Evolutionary conservation across 2,797 vertebrate species (phyloP).

Genomic region (Betta splendens): DNA sequence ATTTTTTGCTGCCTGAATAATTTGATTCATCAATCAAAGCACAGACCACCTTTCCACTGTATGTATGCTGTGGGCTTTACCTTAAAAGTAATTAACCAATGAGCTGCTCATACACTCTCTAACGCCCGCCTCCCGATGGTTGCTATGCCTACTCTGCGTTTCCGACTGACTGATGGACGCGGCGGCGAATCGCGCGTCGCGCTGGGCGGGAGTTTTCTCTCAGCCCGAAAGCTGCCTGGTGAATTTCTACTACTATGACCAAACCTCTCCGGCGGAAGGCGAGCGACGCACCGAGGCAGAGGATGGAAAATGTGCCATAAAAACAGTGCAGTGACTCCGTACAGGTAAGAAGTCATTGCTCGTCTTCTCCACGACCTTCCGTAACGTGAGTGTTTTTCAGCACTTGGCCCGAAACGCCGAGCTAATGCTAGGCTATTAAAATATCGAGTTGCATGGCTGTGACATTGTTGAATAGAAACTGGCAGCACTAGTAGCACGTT

Average conservation of each 20-base stretch:
- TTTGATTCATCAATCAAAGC: not conserved
- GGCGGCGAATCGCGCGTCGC: constrained; percentile 63
- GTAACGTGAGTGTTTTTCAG: not conserved
- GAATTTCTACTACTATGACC: constrained; percentile 68
- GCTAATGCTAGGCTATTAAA: constrained; percentile 30
- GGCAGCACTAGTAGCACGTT: constrained; percentile 41
- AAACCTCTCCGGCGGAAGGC: constrained; percentile 46
- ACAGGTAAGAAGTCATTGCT: constrained; percentile 63
- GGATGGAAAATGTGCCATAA: constrained; percentile 64
- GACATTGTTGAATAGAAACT: constrained; percentile 58
- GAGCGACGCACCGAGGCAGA: constrained; percentile 24
- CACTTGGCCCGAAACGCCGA: constrained; percentile 16
- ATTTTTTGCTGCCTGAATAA: not conserved
- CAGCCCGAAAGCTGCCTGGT: constrained; percentile 60
- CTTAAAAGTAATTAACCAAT: constrained; percentile 48
- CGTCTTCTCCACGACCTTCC: not conserved
- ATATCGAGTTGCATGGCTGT: constrained; percentile 54
- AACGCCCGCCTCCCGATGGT: constrained; percentile 66
- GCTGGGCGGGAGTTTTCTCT: constrained; percentile 54
- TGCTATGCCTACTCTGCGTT: constrained; percentile 78
- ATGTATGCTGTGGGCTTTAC: constrained; percentile 39
- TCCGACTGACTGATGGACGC: constrained; percentile 33
- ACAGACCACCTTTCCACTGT: not conserved
- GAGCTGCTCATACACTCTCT: constrained; percentile 1
- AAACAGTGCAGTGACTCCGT: constrained; percentile 43